Percentiles rank a stretch among this genome's conserved stretches.
Evolutionary conservation across 2,797 vertebrate genomes (phyloP).

Genomic region (Euphonia xanthogaster): DNA sequence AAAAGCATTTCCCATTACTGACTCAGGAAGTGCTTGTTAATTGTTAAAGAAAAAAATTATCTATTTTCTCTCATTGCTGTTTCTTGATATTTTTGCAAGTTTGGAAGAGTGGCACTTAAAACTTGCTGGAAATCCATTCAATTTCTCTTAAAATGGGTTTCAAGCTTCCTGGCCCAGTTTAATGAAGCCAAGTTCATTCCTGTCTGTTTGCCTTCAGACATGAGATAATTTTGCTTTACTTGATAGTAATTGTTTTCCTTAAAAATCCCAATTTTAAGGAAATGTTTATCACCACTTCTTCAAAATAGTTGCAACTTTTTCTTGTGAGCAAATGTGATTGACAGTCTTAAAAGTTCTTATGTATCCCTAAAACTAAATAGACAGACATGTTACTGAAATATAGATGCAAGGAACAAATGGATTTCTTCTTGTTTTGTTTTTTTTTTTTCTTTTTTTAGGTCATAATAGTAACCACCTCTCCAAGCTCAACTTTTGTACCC

Average conservation of each 20-base stretch:
- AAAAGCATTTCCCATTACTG: background rate
- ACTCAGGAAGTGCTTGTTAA: background rate
- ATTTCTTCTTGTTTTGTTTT: background rate
- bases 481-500: conserved; percentile 97
- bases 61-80: background rate
- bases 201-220: background rate
- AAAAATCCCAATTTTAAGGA: background rate
- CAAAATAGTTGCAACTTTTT: background rate
- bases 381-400: background rate
- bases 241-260: background rate
- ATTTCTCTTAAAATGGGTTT: background rate
- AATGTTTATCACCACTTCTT: background rate
- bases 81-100: background rate
- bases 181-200: background rate
- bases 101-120: background rate
- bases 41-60: background rate
- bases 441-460: conserved; percentile 78
- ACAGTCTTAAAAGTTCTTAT: background rate
- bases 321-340: background rate
- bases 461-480: conserved; percentile 97
- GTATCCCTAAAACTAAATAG: background rate
- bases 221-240: background rate
- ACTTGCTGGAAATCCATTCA: background rate
- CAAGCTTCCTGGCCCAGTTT: background rate
- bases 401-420: background rate